Evolutionary conservation across 1,140 invertebrate species (phyloP).

Genomic region (Bombus waltoni): DNA sequence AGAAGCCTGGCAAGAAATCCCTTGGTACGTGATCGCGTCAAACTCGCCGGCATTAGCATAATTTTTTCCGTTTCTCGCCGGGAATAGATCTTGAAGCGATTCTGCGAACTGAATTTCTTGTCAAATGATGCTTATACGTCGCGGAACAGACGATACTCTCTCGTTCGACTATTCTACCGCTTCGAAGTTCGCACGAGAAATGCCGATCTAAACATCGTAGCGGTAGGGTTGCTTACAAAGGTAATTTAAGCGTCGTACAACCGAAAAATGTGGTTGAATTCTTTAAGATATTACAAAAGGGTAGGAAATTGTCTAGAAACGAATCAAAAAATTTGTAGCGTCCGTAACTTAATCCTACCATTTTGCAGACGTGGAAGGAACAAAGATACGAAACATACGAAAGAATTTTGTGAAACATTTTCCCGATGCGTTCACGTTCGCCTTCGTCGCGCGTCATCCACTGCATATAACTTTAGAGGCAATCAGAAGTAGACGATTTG

Average conservation of each 20-base stretch:
- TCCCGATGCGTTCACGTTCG: not conserved
- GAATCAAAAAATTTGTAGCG: not conserved
- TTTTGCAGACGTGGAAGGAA: not conserved
- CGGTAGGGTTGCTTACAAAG: not conserved
- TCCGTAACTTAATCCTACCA: not conserved
- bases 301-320: not conserved
- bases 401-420: not conserved
- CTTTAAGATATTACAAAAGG: not conserved
- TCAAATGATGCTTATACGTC: conserved; percentile 3
- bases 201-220: not conserved
- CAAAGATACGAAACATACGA: not conserved
- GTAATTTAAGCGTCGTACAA: conserved; percentile 20
- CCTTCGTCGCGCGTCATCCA: not conserved
- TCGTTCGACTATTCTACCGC: not conserved
- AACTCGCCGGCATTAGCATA: conserved; percentile 30
- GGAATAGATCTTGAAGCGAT: not conserved
- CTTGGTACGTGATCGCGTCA: conserved; percentile 24
- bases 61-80: conserved; percentile 6
- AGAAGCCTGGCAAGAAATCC: conserved; percentile 9
- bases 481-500: not conserved
- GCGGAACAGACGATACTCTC: conserved; percentile 3
- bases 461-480: not conserved
- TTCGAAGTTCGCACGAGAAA: not conserved
- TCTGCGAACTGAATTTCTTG: conserved; percentile 27
- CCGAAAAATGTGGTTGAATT: not conserved